These are phyloP conservation scores for Chaetorhynchus papuensis DNA, from an alignment of 2,113 vertebrate species.

Conservation along the genomic window DNA sequence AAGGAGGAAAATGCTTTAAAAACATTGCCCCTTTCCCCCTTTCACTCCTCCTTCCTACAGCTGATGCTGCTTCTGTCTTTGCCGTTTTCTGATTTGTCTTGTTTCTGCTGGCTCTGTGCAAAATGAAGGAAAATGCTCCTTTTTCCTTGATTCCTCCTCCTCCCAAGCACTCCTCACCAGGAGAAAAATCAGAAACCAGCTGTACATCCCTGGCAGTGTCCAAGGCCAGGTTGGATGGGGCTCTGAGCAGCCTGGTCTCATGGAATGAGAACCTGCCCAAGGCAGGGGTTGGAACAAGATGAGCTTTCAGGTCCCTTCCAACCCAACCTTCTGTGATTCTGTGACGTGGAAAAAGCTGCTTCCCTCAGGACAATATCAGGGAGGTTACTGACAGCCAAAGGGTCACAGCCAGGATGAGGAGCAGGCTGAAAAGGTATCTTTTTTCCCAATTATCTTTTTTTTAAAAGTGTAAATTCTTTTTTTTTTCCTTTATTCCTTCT, in stretches of 20 bases:
- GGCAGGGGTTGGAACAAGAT: neutral
- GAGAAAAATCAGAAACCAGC: neutral
- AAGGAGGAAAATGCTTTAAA: neutral
- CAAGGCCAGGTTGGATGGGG: neutral
- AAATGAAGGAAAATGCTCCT: neutral
- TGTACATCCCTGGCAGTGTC: neutral
- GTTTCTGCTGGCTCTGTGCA: neutral
- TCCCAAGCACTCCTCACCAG: neutral
- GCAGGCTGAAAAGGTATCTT: neutral
- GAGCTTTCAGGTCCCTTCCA: neutral
- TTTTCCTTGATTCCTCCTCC: neutral
- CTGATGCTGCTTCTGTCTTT: neutral
- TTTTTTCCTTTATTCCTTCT: neutral
- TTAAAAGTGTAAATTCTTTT: neutral
- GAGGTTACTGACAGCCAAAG: accelerated
- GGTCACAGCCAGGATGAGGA: neutral
- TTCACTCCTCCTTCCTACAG: neutral
- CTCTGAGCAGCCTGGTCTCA: neutral
- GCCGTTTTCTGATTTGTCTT: neutral
- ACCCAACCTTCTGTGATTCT: neutral
- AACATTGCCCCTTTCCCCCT: neutral
- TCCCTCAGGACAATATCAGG: neutral
- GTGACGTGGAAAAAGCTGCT: neutral
- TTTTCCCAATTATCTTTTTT: neutral
- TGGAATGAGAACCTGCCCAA: neutral